These are phyloP conservation scores for Ondatra zibethicus DNA, from an alignment of 2,113 vertebrate genomes.

Conservation along the genomic window DNA sequence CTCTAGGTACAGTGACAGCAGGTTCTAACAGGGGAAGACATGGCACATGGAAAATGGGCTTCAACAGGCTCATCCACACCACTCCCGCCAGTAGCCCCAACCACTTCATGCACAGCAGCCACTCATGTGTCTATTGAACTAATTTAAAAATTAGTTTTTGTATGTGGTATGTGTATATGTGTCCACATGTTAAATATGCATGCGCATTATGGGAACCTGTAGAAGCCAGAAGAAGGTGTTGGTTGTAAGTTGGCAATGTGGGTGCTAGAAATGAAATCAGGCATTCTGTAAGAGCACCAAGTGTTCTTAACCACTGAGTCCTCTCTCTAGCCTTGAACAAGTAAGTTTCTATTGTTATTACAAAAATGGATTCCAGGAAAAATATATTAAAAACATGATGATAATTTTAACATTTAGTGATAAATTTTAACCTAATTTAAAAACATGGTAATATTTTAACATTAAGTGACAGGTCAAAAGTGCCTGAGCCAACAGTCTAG, in stretches of 20 bases:
- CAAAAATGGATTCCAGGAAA: not conserved
- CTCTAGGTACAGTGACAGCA: not conserved
- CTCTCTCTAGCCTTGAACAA: not conserved
- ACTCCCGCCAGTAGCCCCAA: not conserved
- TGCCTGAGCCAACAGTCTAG: not conserved
- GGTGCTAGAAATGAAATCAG: not conserved
- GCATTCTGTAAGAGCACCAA: not conserved
- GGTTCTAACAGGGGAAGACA: too few relatives aligned
- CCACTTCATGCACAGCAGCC: not conserved
- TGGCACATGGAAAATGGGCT: not conserved
- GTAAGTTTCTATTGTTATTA: not conserved
- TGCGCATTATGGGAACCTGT: too few relatives aligned
- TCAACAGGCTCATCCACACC: fast-evolving
- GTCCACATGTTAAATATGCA: not conserved
- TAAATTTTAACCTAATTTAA: not conserved
- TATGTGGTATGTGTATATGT: not conserved
- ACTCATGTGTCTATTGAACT: too few relatives aligned
- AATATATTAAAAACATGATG: not conserved
- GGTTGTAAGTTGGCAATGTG: not conserved
- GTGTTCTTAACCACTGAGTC: not conserved
- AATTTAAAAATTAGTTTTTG: not conserved
- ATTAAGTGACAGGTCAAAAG: not conserved
- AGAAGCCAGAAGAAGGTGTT: not conserved
- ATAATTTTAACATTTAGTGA: fast-evolving
- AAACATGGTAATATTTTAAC: not conserved